Conservation (phyloP, 2,888 invertebrate genomes). For the Cheilosia vulpina region DNA sequence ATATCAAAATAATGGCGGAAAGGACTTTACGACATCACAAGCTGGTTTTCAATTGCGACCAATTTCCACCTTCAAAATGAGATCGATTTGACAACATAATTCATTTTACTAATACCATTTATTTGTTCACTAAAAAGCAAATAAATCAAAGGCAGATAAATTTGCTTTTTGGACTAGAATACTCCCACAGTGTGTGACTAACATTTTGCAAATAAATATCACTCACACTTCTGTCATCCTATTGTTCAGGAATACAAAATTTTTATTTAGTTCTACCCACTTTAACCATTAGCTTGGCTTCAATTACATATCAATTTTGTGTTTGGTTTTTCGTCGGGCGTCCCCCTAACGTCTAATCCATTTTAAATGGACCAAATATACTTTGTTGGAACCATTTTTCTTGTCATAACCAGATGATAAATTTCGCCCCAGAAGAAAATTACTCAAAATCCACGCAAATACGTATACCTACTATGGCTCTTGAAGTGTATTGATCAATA, state of each 20-base stretch:
- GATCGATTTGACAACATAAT: too few relatives aligned
- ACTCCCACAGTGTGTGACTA: not conserved
- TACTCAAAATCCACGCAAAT: conserved; percentile 29
- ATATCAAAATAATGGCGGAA: too few relatives aligned
- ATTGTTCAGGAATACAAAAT: conserved; percentile 8
- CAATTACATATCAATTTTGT: conserved; percentile 45
- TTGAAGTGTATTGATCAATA: conserved; percentile 58
- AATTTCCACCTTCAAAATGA: too few relatives aligned
- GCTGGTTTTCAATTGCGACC: too few relatives aligned
- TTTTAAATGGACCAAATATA: conserved; percentile 63
- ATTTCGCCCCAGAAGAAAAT: conserved; percentile 27
- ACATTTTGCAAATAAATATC: conserved; percentile 28
- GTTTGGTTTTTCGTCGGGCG: not conserved
- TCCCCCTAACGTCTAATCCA: conserved; percentile 43
- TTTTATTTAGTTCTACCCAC: conserved; percentile 2
- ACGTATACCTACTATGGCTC: not conserved
- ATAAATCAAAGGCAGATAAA: too few relatives aligned
- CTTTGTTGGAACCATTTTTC: conserved; percentile 61
- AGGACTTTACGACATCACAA: too few relatives aligned
- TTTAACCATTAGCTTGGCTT: conserved; percentile 1
- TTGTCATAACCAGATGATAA: conserved; percentile 74
- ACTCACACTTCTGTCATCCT: conserved; percentile 21
- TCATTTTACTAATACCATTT: too few relatives aligned
- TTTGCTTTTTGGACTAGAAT: too few relatives aligned
- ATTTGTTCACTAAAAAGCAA: too few relatives aligned